Base-by-base conservation (phyloP, 2,113 vertebrate genomes). In the Deroptyus accipitrinus region DNA sequence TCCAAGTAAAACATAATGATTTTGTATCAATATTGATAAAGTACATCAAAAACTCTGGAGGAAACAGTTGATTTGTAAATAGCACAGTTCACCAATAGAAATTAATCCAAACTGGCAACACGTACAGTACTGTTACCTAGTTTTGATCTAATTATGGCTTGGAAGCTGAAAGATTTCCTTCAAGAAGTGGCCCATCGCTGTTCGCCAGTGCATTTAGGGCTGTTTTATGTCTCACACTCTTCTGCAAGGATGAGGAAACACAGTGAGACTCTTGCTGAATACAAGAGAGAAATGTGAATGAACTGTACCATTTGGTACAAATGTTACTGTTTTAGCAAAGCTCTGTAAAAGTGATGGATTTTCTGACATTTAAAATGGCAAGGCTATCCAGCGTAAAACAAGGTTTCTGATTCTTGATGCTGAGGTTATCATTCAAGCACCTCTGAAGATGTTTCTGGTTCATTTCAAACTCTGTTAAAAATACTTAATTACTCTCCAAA, bases 171-270 rank as follows among this genome's bases (percentile, higher is more conserved):
- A 96, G 97, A 95, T 97, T 96, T 98, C 98, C 99, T 97, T 99
- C 99, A 98, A 99, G 98, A 96, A 99, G 98, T 78, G 99, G 99
- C 97, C 98, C 97, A 86, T 98, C 98, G 98, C 76, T 97, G 97
- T 95, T 98, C 93, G 88, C 89, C 95, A 98, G 52, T 95, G 97
- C 96, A 70, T 96, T 97, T 81, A 98, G 98, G 97, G 95, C 96
- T 97, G 94, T 94, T 97, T 96, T 98, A 97, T 96, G 96, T 97
- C 97, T 97, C 94, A 87, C 96, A 96, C 96, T 98, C 98, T 96
- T 98, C 99, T 99, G 99, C 97, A 98, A 99, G 98, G 98, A 97
- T 97, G 96, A 98, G 98, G 98, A 97, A 96, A 98, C 96, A 98
- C 91, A 98, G 96, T 98, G 96, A 98, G 96, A 96, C 66, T 89